Conservation (phyloP, 1,140 invertebrate genomes). For the Sycophaga agraensis region DNA sequence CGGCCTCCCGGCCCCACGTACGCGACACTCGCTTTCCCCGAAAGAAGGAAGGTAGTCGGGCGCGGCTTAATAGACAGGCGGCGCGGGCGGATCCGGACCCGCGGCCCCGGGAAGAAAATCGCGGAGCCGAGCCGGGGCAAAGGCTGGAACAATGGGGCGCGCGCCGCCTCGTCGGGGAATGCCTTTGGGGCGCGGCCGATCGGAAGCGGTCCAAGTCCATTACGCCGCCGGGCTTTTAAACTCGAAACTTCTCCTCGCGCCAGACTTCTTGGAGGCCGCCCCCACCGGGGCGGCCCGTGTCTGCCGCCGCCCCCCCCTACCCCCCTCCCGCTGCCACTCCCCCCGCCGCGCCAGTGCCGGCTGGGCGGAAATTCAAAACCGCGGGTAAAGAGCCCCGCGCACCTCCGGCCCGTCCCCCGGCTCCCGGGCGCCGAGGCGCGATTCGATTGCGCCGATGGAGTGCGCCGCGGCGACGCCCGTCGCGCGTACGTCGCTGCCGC, state of each 20-base stretch:
- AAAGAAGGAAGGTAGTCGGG: too few relatives aligned
- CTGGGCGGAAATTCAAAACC: slow-evolving; percentile 31
- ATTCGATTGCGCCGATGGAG: neutral
- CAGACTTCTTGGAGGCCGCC: neutral
- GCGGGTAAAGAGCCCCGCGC: slow-evolving; percentile 4
- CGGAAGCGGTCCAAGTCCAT: slow-evolving; percentile 28
- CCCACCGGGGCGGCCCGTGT: too few relatives aligned
- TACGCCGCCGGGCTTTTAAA: slow-evolving; percentile 26
- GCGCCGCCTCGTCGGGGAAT: too few relatives aligned
- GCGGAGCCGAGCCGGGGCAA: too few relatives aligned
- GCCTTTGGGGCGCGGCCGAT: too few relatives aligned
- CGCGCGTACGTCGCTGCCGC: too few relatives aligned
- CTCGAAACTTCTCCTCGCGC: slow-evolving; percentile 19
- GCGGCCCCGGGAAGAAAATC: neutral
- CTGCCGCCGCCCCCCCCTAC: neutral
- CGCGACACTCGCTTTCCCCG: too few relatives aligned
- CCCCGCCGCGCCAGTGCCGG: neutral
- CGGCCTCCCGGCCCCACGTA: too few relatives aligned
- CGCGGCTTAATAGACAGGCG: too few relatives aligned
- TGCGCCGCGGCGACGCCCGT: neutral
- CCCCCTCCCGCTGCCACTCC: neutral
- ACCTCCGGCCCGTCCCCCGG: neutral
- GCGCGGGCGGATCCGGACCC: too few relatives aligned
- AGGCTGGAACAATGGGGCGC: neutral
- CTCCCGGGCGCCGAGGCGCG: neutral